Evolutionary conservation across 2,113 vertebrate species (phyloP).

Genomic region (Oncorhynchus keta): DNA sequence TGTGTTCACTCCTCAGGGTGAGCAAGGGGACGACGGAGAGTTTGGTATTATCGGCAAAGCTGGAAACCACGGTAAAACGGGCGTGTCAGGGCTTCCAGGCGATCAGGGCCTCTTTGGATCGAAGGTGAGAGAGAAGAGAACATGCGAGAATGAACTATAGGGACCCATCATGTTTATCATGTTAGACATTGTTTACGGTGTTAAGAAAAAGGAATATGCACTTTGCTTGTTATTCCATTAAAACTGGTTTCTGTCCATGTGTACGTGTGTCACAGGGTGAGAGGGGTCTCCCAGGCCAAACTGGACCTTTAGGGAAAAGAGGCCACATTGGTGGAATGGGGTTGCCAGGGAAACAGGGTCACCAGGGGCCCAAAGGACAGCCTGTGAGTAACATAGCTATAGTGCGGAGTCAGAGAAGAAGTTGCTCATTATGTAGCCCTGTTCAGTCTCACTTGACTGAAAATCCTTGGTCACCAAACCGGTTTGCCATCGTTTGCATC

Average conservation of each 20-base stretch:
- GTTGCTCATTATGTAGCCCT: no score
- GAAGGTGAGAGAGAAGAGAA: slow-evolving; percentile 74
- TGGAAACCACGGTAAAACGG: slow-evolving; percentile 80
- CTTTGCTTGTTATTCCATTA: not conserved
- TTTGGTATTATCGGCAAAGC: slow-evolving; percentile 78
- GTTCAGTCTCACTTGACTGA: not conserved
- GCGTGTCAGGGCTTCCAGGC: slow-evolving; percentile 85
- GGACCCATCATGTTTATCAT: no score
- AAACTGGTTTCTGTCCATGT: not conserved
- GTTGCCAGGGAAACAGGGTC: slow-evolving; percentile 82
- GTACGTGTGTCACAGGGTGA: slow-evolving; percentile 78
- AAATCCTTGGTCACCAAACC: not conserved
- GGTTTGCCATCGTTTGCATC: not conserved
- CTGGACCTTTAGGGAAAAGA: slow-evolving; percentile 82
- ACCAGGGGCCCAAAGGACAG: slow-evolving; percentile 85
- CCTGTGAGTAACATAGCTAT: slow-evolving; percentile 73
- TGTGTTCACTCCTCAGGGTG: slow-evolving; percentile 75
- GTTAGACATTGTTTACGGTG: not conserved
- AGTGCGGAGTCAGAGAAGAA: no score
- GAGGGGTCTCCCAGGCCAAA: slow-evolving; percentile 84
- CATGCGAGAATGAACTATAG: no score
- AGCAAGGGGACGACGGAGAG: slow-evolving; percentile 88
- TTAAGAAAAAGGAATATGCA: no score
- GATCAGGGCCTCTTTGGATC: slow-evolving; percentile 88
- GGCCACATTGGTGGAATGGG: slow-evolving; percentile 81